phyloP scores from a whole-genome alignment of 2,797 vertebrate species.

The Microhierax caerulescens region DNA sequence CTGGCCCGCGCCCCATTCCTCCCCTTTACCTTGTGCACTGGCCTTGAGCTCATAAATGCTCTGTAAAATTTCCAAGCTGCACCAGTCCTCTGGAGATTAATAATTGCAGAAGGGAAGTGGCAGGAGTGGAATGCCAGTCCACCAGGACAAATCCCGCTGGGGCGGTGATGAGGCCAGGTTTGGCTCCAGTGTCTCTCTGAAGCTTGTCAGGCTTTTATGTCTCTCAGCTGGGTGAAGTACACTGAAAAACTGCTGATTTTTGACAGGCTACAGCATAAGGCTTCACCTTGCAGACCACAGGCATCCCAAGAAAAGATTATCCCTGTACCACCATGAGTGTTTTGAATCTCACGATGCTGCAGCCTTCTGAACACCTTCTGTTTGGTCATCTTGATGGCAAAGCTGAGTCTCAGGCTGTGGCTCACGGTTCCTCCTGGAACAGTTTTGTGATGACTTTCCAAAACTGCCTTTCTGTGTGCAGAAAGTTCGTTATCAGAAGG shows the following conservation, averaged over 20 bases:
- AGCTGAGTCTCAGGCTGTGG: background rate
- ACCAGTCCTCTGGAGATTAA: background rate
- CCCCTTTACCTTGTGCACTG: background rate
- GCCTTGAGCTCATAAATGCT: background rate
- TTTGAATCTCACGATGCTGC: background rate
- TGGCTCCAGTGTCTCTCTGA: background rate
- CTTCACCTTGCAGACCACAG: background rate
- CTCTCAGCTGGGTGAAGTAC: background rate
- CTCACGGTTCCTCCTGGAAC: background rate
- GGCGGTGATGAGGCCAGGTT: background rate
- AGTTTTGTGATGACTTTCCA: background rate
- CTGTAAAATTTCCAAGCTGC: background rate
- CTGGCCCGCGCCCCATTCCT: background rate
- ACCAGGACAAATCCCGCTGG: fast-evolving
- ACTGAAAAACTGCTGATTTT: background rate
- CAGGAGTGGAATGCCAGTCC: background rate
- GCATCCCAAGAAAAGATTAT: background rate
- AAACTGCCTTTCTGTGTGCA: background rate
- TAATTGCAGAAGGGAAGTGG: background rate
- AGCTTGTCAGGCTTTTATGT: background rate
- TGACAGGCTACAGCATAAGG: fast-evolving
- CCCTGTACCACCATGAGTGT: background rate
- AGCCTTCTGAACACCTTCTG: background rate
- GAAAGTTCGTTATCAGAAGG: background rate
- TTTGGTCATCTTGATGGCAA: background rate